phyloP scores from a whole-genome alignment of 35 echinoderm and acorn worm genomes.

The Ophiothrix spiculata region DNA sequence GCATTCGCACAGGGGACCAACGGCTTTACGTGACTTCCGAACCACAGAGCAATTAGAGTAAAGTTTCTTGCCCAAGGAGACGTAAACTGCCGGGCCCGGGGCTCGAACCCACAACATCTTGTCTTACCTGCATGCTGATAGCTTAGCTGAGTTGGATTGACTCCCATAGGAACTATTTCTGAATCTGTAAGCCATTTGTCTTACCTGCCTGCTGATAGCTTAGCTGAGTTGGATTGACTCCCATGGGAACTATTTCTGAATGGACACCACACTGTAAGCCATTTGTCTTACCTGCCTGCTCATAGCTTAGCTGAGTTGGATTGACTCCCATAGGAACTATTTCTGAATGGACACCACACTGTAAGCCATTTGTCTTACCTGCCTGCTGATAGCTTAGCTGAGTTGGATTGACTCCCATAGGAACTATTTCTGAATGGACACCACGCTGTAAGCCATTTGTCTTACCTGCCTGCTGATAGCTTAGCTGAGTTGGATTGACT shows the following conservation, averaged over 20 bases:
- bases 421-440: background rate
- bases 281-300: conserved; percentile 43
- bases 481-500: conserved; percentile 30
- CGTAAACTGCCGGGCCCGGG: too few species aligned
- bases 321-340: conserved; percentile 40
- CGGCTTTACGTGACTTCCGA: too few species aligned
- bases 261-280: conserved; percentile 43
- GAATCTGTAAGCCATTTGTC: conserved; percentile 18
- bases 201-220: conserved; percentile 48
- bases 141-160: conserved; percentile 34
- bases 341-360: background rate
- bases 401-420: conserved; percentile 53
- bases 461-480: conserved; percentile 45
- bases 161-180: conserved; percentile 77
- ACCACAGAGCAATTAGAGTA: too few species aligned
- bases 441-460: background rate
- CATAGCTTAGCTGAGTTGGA: conserved; percentile 25
- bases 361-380: conserved; percentile 21
- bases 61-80: too few species aligned
- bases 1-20: too few species aligned
- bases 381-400: conserved; percentile 32
- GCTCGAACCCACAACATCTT: too few species aligned
- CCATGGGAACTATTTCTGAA: conserved; percentile 71
- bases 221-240: conserved; percentile 32
- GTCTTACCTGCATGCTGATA: conserved; percentile 44